phyloP scores from a whole-genome alignment of 2,888 invertebrate species.

The Molorchus minor region DNA sequence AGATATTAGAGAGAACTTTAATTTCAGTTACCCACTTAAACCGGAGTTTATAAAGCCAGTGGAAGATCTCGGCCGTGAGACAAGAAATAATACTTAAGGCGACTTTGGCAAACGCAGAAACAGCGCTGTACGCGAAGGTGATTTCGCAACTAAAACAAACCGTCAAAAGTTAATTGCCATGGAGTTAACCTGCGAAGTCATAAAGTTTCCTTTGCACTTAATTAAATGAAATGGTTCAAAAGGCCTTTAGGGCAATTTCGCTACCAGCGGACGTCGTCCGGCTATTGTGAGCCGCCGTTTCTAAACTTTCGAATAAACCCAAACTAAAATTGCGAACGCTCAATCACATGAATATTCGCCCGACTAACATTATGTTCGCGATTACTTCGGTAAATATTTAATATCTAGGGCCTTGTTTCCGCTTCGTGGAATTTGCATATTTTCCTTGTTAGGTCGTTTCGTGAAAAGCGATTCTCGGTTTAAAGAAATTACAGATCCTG shows the following conservation, averaged over 20 bases:
- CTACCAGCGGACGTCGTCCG: conserved; percentile 6
- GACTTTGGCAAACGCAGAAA: background rate
- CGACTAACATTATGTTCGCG: conserved; percentile 38
- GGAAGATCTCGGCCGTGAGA: background rate
- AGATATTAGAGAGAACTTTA: conserved; percentile 13
- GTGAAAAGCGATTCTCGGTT: no score
- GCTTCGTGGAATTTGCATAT: conserved; percentile 36
- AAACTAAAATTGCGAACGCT: conserved; percentile 21
- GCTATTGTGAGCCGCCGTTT: conserved; percentile 5
- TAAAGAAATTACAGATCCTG: background rate
- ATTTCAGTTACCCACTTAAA: conserved; percentile 10
- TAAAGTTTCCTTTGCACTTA: conserved; percentile 53
- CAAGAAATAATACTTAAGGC: conserved; percentile 1
- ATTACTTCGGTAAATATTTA: conserved; percentile 45
- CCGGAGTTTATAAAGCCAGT: conserved; percentile 9
- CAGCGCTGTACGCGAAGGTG: background rate
- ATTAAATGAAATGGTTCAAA: conserved; percentile 55
- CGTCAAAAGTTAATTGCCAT: conserved; percentile 52
- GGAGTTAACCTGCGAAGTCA: conserved; percentile 50
- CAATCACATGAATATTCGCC: conserved; percentile 31
- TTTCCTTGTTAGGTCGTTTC: conserved; percentile 35
- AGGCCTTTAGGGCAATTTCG: conserved; percentile 29
- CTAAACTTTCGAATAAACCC: conserved; percentile 4
- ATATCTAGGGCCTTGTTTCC: conserved; percentile 35
- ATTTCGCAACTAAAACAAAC: conserved; percentile 24